phyloP scores from a whole-genome alignment of 2,888 invertebrate species.

The Callyntrura guangdongensis region DNA sequence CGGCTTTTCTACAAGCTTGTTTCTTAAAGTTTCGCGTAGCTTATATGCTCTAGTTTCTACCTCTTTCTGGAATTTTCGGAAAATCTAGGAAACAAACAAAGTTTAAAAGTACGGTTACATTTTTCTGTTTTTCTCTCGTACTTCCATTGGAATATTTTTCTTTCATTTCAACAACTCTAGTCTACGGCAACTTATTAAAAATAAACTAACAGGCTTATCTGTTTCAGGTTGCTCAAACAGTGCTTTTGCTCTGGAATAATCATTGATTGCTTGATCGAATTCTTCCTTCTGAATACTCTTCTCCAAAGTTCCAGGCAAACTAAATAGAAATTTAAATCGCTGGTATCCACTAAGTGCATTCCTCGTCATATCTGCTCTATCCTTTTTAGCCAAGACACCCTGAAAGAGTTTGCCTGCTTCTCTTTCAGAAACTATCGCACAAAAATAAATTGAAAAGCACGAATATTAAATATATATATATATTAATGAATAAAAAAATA shows the following conservation, averaged over 20 bases:
- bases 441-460: conserved; percentile 82
- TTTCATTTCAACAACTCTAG: not conserved
- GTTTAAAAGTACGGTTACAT: too few relatives aligned
- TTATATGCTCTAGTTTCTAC: conserved; percentile 95
- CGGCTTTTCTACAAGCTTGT: conserved; percentile 95
- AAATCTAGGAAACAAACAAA: conserved; percentile 89
- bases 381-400: conserved; percentile 96
- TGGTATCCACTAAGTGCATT: conserved; percentile 97
- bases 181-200: not conserved
- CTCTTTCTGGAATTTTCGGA: conserved; percentile 95
- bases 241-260: conserved; percentile 98
- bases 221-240: conserved; percentile 94
- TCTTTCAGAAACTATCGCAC: conserved; percentile 91
- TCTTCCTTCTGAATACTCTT: conserved; percentile 97
- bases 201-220: conserved; percentile 90
- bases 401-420: conserved; percentile 97
- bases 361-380: conserved; percentile 97
- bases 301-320: conserved; percentile 97
- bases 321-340: conserved; percentile 97
- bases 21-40: conserved; percentile 92
- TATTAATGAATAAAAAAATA: too few relatives aligned
- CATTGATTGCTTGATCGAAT: conserved; percentile 98
- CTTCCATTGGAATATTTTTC: not conserved
- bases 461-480: conserved; percentile 6
- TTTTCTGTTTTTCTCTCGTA: too few relatives aligned